Conservation (phyloP, 2,888 invertebrate species). For the Drosophila mulleri region DNA sequence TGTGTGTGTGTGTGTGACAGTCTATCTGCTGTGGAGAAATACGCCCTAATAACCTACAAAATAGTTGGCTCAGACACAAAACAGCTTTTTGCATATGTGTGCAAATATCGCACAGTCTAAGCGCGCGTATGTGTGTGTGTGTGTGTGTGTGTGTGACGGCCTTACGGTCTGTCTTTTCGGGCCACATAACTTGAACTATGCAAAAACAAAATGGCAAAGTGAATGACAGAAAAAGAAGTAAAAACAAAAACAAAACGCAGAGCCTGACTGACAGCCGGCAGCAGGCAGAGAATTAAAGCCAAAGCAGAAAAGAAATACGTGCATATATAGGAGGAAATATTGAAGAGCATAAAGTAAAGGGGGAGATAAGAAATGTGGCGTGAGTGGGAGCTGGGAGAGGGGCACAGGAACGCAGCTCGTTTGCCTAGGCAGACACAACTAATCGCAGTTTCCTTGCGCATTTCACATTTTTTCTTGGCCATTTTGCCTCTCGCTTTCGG, state of each 20-base stretch:
- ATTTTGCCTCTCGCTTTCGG: constrained; percentile 26
- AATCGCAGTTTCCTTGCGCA: constrained; percentile 56
- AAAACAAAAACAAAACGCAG: constrained; percentile 42
- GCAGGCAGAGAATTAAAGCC: constrained; percentile 25
- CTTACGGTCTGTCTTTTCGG: constrained; percentile 35
- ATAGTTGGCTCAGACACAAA: constrained; percentile 74
- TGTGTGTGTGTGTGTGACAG: constrained; percentile 39
- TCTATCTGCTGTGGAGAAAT: constrained; percentile 57
- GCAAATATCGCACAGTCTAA: constrained; percentile 2
- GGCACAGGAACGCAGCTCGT: not conserved
- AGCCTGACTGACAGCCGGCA: constrained; percentile 52
- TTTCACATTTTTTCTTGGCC: constrained; percentile 35
- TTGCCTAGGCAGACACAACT: constrained; percentile 45
- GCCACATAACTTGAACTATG: constrained; percentile 70
- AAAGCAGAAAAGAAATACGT: not conserved
- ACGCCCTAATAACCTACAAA: constrained; percentile 79
- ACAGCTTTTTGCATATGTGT: constrained; percentile 44
- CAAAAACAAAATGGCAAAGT: constrained; percentile 56
- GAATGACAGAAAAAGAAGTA: constrained; percentile 24
- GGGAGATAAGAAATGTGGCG: not conserved
- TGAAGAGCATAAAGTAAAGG: constrained; percentile 5
- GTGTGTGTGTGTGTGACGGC: constrained; percentile 15
- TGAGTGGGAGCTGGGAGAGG: not conserved
- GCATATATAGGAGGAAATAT: not conserved
- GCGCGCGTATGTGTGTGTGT: constrained; percentile 1